phyloP scores from a whole-genome alignment of 1,140 invertebrate genomes.

The Drosophila cardini region DNA sequence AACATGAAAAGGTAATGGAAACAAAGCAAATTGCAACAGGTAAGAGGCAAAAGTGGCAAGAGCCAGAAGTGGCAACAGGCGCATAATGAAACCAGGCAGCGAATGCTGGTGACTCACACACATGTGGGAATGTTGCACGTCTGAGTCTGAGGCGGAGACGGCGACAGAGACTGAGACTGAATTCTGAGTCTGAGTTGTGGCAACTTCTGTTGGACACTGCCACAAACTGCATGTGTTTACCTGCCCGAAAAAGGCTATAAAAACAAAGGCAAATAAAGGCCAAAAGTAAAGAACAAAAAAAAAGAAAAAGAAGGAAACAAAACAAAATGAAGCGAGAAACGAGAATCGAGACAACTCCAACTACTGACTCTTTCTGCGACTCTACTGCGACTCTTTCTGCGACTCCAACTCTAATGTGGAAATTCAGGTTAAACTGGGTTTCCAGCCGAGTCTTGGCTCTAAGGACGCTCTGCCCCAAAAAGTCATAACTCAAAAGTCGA shows the following conservation, averaged over 20 bases:
- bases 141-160: not conserved
- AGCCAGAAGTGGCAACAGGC: conserved; percentile 35
- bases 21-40: conserved; percentile 35
- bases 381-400: not conserved
- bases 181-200: conserved; percentile 47
- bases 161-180: not conserved
- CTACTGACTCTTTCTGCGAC: not conserved
- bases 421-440: conserved; percentile 80
- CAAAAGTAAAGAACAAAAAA: conserved; percentile 26
- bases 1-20: conserved; percentile 5
- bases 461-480: conserved; percentile 64
- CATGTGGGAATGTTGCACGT: not conserved
- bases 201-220: conserved; percentile 33
- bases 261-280: conserved; percentile 78
- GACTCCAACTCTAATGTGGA: conserved; percentile 60
- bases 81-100: conserved; percentile 55
- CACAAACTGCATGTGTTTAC: conserved; percentile 51
- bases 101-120: conserved; percentile 51
- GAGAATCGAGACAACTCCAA: not conserved
- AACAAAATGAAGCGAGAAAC: conserved; percentile 13
- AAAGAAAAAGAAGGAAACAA: conserved; percentile 16
- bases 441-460: conserved; percentile 6
- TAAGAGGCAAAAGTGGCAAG: conserved; percentile 3
- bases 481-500: conserved; percentile 78
- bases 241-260: conserved; percentile 76